These are phyloP conservation scores for Hypercompe scribonia DNA, from an alignment of 2,888 invertebrate genomes.

Conservation along the genomic window DNA sequence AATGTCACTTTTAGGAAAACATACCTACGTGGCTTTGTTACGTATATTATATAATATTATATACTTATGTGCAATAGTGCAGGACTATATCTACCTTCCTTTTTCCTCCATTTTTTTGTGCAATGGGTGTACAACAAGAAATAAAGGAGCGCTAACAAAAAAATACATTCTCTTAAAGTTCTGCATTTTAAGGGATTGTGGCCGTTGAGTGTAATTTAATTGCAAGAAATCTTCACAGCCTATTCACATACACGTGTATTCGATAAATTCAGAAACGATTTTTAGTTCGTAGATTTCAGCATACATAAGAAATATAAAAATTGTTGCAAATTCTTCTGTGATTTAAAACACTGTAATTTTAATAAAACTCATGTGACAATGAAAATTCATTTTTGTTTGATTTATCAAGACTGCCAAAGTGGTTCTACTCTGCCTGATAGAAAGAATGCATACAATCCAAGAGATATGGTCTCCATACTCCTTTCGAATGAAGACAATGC, in stretches of 20 bases:
- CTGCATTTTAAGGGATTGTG: conserved; percentile 83
- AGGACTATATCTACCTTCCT: conserved; percentile 62
- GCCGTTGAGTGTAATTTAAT: conserved; percentile 84
- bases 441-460: too few species aligned
- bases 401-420: conserved; percentile 50
- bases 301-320: conserved; percentile 61
- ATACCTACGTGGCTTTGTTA: conserved; percentile 47
- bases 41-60: conserved; percentile 29
- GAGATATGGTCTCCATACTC: too few species aligned
- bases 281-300: conserved; percentile 51
- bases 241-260: conserved; percentile 74
- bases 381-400: conserved; percentile 53
- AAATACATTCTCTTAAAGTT: conserved; percentile 79
- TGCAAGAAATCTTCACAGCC: conserved; percentile 78
- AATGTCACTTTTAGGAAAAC: conserved; percentile 58
- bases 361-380: conserved; percentile 52
- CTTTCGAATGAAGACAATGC: too few species aligned
- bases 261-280: conserved; percentile 78
- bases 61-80: conserved; percentile 68
- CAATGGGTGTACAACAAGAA: conserved; percentile 67
- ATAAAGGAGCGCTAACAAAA: conserved; percentile 75
- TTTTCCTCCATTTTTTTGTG: conserved; percentile 71
- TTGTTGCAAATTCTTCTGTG: conserved; percentile 60
- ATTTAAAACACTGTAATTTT: conserved; percentile 58
- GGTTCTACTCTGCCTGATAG: too few species aligned